phyloP scores from a whole-genome alignment of 2,113 vertebrate genomes.

The Ceyx melanurus region DNA sequence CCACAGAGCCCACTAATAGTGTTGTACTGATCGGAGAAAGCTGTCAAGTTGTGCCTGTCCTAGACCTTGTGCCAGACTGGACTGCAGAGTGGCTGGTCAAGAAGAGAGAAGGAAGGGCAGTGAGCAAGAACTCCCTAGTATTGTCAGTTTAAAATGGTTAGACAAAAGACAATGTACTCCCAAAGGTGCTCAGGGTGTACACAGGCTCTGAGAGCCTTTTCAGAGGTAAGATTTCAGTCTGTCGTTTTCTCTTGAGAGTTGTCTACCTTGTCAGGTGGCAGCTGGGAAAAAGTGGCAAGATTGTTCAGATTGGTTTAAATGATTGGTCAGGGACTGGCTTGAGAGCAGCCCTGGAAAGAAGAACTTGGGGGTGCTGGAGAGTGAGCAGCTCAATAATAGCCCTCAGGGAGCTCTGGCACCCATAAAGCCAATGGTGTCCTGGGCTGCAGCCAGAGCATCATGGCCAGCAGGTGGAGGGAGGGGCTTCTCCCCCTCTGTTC shows the following conservation, averaged over 20 bases:
- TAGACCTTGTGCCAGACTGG: not conserved
- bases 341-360: too few species aligned
- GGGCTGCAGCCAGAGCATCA: too few species aligned
- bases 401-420: too few species aligned
- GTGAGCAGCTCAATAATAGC: too few species aligned
- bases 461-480: too few species aligned
- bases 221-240: not conserved
- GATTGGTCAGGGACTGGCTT: too few species aligned
- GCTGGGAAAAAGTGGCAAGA: not conserved
- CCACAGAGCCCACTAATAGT: not conserved
- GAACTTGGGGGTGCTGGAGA: too few species aligned
- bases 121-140: not conserved
- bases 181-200: not conserved
- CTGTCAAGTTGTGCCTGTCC: not conserved
- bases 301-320: not conserved
- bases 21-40: not conserved
- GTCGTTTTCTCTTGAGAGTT: not conserved
- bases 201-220: not conserved
- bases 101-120: not conserved
- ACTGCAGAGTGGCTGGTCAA: rapidly evolving
- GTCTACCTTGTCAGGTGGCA: not conserved
- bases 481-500: too few species aligned
- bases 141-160: not conserved
- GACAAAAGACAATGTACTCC: not conserved
- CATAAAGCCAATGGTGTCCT: too few species aligned